Conservation (phyloP, 2,113 vertebrate genomes). For the Notiomystis cincta region DNA sequence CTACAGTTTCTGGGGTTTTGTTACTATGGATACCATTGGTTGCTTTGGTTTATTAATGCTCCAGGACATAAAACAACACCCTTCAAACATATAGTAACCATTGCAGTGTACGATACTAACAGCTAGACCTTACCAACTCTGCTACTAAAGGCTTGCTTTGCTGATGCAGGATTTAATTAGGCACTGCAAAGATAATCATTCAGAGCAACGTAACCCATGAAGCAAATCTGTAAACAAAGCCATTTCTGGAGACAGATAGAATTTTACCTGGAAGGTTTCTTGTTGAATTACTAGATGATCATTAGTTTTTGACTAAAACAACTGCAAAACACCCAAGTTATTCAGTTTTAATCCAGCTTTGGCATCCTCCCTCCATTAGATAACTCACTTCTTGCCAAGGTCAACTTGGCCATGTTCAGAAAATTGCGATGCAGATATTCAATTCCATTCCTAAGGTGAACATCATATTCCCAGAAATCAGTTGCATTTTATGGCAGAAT, state of each 20-base stretch:
- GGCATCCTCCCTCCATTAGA: not conserved
- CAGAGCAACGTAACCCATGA: not conserved
- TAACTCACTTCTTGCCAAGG: not conserved
- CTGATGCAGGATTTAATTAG: not conserved
- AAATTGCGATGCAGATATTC: not conserved
- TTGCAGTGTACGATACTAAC: not conserved
- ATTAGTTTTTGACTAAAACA: not conserved
- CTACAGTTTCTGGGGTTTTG: not conserved
- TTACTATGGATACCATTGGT: constrained; percentile 15
- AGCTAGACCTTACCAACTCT: not conserved
- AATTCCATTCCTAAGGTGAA: not conserved
- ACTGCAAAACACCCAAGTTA: not conserved
- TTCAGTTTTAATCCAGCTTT: not conserved
- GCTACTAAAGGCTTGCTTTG: not conserved
- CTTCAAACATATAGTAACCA: not conserved
- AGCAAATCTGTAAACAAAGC: constrained; percentile 27
- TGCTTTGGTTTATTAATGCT: constrained; percentile 30
- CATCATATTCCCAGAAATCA: not conserved
- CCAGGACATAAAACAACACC: not conserved
- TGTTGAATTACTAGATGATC: not conserved
- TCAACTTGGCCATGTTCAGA: not conserved
- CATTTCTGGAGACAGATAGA: not conserved
- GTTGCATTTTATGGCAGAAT: not conserved
- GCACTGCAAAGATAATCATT: not conserved
- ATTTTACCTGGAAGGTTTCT: not conserved